phyloP scores from a whole-genome alignment of 2,113 vertebrate species.

The Nothocercus julius region DNA sequence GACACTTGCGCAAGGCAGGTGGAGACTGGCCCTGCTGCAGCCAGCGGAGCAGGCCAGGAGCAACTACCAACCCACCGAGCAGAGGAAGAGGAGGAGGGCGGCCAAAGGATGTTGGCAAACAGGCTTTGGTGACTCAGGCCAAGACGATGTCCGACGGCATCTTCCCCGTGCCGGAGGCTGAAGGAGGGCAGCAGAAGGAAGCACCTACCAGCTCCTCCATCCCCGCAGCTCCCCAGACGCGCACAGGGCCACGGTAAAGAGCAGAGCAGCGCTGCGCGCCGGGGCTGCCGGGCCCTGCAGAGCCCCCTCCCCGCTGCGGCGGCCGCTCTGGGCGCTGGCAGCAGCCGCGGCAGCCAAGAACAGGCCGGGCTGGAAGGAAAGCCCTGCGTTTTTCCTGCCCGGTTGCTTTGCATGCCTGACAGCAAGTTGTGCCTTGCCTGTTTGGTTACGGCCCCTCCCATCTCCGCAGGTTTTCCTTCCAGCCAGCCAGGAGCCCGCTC shows the following conservation, averaged over 20 bases:
- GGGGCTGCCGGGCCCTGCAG: neutral
- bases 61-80: neutral
- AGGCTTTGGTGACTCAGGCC: neutral
- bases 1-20: neutral
- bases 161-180: neutral
- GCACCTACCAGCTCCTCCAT: neutral
- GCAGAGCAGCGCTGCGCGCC: no score
- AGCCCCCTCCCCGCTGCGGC: neutral
- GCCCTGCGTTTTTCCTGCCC: neutral
- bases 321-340: fast-evolving
- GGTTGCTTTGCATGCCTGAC: conserved; percentile 64
- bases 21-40: neutral
- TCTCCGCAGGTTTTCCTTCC: neutral
- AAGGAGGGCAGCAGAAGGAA: neutral
- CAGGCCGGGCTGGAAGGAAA: conserved; percentile 47
- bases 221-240: neutral
- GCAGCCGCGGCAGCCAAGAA: neutral
- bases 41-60: neutral
- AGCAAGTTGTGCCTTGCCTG: conserved; percentile 67
- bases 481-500: neutral
- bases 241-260: no score
- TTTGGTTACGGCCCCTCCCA: conserved; percentile 33
- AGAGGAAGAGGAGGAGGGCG: conserved; percentile 8
- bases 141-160: neutral
- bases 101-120: neutral